These are phyloP conservation scores for Epirrhoe alternata DNA, from an alignment of 2,888 invertebrate species.

Conservation along the genomic window DNA sequence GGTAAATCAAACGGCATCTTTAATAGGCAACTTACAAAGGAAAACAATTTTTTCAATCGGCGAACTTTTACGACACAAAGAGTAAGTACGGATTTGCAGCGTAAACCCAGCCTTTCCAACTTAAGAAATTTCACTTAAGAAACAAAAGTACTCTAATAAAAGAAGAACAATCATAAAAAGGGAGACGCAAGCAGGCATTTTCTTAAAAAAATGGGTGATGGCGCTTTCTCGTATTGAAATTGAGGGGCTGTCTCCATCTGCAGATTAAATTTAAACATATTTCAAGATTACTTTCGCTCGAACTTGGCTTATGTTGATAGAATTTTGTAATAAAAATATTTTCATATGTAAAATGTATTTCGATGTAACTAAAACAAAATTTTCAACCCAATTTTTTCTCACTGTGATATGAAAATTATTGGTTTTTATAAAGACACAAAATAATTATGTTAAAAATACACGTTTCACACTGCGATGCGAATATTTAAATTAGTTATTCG, in stretches of 20 bases:
- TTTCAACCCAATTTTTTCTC: not conserved
- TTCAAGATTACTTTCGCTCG: slow-evolving; percentile 26
- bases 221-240: slow-evolving; percentile 42
- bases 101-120: slow-evolving; percentile 76
- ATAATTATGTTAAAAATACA: too few relatives aligned
- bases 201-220: slow-evolving; percentile 54
- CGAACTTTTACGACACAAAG: slow-evolving; percentile 76
- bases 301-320: slow-evolving; percentile 19
- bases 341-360: not conserved
- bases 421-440: too few relatives aligned
- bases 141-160: slow-evolving; percentile 84
- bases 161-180: slow-evolving; percentile 84
- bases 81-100: slow-evolving; percentile 81
- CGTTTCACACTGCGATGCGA: too few relatives aligned
- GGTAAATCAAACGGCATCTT: slow-evolving; percentile 39
- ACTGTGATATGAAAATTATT: not conserved
- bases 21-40: slow-evolving; percentile 47
- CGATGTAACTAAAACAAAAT: not conserved
- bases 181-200: slow-evolving; percentile 72
- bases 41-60: slow-evolving; percentile 77
- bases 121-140: slow-evolving; percentile 82
- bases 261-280: slow-evolving; percentile 39
- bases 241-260: slow-evolving; percentile 34
- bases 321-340: slow-evolving; percentile 17
- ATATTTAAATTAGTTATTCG: too few relatives aligned